Evolutionary conservation across 2,888 invertebrate genomes (phyloP).

Genomic region (Pemphredon lugubris): DNA sequence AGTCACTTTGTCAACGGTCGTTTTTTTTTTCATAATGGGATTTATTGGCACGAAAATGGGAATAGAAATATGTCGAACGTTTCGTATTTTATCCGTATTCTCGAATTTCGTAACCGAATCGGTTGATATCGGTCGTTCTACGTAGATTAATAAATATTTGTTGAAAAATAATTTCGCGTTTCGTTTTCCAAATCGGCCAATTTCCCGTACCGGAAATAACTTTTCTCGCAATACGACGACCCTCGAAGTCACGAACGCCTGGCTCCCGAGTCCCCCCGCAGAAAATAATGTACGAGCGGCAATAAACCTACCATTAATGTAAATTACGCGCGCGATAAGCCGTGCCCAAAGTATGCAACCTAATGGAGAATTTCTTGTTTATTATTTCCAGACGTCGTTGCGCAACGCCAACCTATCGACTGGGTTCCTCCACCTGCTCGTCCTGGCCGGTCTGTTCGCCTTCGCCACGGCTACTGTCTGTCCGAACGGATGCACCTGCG

Average conservation of each 20-base stretch:
- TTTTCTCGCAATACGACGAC: conserved; percentile 23
- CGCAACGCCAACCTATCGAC: conserved; percentile 22
- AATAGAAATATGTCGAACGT: too few species aligned
- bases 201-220: conserved; percentile 31
- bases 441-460: conserved; percentile 58
- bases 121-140: too few species aligned
- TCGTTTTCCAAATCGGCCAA: neutral
- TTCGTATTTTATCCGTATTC: too few species aligned
- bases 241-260: conserved; percentile 13
- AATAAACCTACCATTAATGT: conserved; percentile 29
- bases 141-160: too few species aligned
- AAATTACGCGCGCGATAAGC: conserved; percentile 29
- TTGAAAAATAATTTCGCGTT: too few species aligned
- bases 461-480: conserved; percentile 85
- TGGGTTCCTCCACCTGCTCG: conserved; percentile 49
- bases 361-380: conserved; percentile 33
- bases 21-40: too few species aligned
- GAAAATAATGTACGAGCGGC: conserved; percentile 43
- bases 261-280: neutral
- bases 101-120: too few species aligned
- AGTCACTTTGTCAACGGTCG: too few species aligned
- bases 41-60: too few species aligned
- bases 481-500: conserved; percentile 93
- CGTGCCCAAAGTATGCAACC: neutral
- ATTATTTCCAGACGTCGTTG: conserved; percentile 55